A percentile compares a stretch with the other conserved stretches of the same genome.
phyloP scores from a whole-genome alignment of 2,113 vertebrate genomes.

The Ramphastos sulfuratus region DNA sequence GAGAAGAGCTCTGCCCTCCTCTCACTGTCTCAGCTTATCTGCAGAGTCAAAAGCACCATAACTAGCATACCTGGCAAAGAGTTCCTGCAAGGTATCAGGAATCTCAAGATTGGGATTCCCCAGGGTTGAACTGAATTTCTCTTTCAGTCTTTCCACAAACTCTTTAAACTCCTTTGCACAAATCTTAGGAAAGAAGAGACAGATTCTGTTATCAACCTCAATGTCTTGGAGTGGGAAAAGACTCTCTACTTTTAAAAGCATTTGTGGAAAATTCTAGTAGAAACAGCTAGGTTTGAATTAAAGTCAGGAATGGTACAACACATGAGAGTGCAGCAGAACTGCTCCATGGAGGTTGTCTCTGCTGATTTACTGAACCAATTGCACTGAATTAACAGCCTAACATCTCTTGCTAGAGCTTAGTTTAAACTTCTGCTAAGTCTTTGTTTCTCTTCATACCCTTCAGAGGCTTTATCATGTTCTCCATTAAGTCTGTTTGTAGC shows the following conservation, averaged over 20 bases:
- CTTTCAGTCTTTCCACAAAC: conserved; percentile 85
- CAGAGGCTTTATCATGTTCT: neutral
- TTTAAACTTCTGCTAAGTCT: conserved; percentile 5
- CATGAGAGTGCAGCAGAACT: neutral
- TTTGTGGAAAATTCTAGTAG: neutral
- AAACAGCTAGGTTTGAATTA: neutral
- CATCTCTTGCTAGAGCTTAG: neutral
- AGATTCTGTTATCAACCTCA: neutral
- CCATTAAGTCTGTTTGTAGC: neutral
- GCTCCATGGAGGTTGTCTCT: neutral
- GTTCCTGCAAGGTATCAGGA: conserved; percentile 86
- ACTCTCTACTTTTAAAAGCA: neutral
- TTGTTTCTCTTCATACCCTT: neutral
- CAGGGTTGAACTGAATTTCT: conserved; percentile 87
- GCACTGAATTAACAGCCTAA: neutral
- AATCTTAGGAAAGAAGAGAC: conserved; percentile 72
- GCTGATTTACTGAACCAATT: neutral
- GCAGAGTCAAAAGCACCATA: neutral
- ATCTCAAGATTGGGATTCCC: conserved; percentile 74
- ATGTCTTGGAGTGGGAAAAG: neutral
- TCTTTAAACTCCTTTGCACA: conserved; percentile 87
- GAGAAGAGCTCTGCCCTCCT: neutral
- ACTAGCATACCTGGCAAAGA: conserved; percentile 83
- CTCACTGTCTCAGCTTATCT: neutral
- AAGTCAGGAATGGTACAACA: neutral